Percentiles rank a stretch among this genome's conserved stretches.
phyloP scores from a whole-genome alignment of 2,113 vertebrate species.

The Seriola quinqueradiata region DNA sequence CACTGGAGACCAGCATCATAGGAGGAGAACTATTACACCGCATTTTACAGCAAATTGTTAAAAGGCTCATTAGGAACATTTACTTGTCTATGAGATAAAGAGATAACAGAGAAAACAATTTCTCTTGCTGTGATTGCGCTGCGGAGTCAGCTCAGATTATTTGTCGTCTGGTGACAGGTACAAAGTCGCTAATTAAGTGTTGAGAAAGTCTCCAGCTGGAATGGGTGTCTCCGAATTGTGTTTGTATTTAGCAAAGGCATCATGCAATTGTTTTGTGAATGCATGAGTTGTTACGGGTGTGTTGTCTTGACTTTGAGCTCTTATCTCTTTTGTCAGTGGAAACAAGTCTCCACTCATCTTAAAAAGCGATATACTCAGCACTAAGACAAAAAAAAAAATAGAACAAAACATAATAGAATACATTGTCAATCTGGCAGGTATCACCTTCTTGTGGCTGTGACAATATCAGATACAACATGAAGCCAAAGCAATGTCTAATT shows the following conservation, averaged over 20 bases:
- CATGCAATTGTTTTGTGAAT: constrained; percentile 19
- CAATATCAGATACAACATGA: too few relatives aligned
- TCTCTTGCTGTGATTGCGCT: constrained; percentile 2
- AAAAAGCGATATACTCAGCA: background rate
- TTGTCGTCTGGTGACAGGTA: constrained; percentile 22
- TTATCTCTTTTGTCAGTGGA: background rate
- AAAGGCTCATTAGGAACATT: constrained; percentile 29
- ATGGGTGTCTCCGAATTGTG: background rate
- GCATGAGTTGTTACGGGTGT: constrained; percentile 9
- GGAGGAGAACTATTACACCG: background rate
- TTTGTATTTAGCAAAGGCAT: background rate
- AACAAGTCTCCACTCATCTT: background rate
- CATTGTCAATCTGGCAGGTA: background rate
- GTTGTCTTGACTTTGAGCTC: constrained; percentile 8
- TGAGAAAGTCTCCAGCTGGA: constrained; percentile 41
- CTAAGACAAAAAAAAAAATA: background rate
- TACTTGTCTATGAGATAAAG: constrained; percentile 43
- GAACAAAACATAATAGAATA: background rate
- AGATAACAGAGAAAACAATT: constrained; percentile 40
- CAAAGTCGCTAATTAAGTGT: constrained; percentile 59
- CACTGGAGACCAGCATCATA: background rate
- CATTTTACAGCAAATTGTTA: constrained; percentile 34
- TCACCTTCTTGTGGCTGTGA: too few relatives aligned
- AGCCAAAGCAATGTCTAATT: too few relatives aligned
- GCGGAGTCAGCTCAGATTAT: background rate